These are phyloP conservation scores for Xerus rutilus DNA, from an alignment of 2,797 vertebrate species.

Conservation along the genomic window DNA sequence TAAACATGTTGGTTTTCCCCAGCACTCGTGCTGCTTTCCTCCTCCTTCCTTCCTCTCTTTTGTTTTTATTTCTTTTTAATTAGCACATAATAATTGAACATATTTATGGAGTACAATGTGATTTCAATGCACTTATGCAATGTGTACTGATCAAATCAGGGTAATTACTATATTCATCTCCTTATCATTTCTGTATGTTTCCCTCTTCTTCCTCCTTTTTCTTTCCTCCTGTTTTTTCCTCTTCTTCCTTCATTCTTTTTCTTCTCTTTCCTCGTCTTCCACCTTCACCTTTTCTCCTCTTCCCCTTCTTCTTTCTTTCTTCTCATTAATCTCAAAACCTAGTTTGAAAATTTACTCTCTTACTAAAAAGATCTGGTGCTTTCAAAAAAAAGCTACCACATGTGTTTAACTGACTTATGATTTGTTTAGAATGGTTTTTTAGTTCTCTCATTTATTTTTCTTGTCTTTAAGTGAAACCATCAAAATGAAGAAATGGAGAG, in stretches of 20 bases:
- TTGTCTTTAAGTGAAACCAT: slow-evolving; percentile 51
- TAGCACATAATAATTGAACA: not conserved
- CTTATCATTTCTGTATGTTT: not conserved
- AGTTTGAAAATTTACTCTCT: slow-evolving; percentile 36
- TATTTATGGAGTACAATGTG: not conserved
- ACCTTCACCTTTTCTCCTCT: not conserved
- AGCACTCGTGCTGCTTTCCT: too few relatives aligned
- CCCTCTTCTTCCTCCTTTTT: not conserved
- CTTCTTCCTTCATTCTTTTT: not conserved
- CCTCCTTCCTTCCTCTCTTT: not conserved
- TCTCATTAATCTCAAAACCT: not conserved
- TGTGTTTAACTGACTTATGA: not conserved
- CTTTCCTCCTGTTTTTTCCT: not conserved
- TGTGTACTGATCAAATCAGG: not conserved
- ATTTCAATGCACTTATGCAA: not conserved
- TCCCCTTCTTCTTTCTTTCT: too few relatives aligned
- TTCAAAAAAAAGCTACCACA: not conserved
- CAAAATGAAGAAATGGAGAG: slow-evolving; percentile 22
- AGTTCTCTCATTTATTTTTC: slow-evolving; percentile 56
- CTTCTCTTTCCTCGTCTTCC: not conserved
- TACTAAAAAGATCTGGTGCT: not conserved
- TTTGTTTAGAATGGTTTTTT: slow-evolving; percentile 41
- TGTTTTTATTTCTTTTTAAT: slow-evolving; percentile 1
- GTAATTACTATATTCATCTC: not conserved
- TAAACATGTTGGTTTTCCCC: not conserved